Evolutionary conservation across 2,113 vertebrate species (phyloP).

Genomic region (Leptodactylus fuscus): DNA sequence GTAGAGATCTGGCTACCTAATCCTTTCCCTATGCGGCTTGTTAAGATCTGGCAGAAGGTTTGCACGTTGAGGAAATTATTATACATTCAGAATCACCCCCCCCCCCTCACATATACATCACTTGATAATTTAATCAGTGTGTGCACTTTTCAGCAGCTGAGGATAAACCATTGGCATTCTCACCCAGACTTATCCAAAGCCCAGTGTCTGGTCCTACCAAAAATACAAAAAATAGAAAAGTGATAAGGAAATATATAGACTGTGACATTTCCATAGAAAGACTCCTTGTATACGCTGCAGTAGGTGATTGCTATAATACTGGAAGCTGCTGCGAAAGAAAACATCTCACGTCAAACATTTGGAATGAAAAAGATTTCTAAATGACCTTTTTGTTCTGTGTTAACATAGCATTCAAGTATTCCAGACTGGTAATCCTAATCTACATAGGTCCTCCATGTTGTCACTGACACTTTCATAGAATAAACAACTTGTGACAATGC

Average conservation of each 20-base stretch:
- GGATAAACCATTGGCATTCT: constrained; percentile 71
- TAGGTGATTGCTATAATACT: constrained; percentile 63
- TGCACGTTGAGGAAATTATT: constrained; percentile 74
- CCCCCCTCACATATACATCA: constrained; percentile 85
- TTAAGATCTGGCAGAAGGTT: constrained; percentile 86
- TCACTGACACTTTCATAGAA: constrained; percentile 34
- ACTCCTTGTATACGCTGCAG: constrained; percentile 59
- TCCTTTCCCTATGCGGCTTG: constrained; percentile 95
- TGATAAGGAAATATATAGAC: constrained; percentile 49
- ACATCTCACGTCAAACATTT: constrained; percentile 16
- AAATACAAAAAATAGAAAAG: constrained; percentile 26
- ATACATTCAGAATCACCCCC: constrained; percentile 83
- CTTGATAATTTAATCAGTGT: constrained; percentile 86
- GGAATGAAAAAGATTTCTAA: constrained; percentile 41
- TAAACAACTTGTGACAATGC: constrained; percentile 26
- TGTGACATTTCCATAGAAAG: constrained; percentile 56
- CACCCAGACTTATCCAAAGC: constrained; percentile 25
- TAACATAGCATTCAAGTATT: constrained; percentile 67
- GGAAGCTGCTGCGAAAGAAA: constrained; percentile 56
- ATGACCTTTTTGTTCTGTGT: constrained; percentile 48
- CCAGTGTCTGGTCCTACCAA: constrained; percentile 57
- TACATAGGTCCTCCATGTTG: constrained; percentile 44
- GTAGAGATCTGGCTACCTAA: constrained; percentile 77
- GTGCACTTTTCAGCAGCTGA: constrained; percentile 76
- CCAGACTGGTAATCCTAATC: constrained; percentile 62